These are phyloP conservation scores for Chromis chromis DNA, from an alignment of 2,797 vertebrate species.

Conservation along the genomic window DNA sequence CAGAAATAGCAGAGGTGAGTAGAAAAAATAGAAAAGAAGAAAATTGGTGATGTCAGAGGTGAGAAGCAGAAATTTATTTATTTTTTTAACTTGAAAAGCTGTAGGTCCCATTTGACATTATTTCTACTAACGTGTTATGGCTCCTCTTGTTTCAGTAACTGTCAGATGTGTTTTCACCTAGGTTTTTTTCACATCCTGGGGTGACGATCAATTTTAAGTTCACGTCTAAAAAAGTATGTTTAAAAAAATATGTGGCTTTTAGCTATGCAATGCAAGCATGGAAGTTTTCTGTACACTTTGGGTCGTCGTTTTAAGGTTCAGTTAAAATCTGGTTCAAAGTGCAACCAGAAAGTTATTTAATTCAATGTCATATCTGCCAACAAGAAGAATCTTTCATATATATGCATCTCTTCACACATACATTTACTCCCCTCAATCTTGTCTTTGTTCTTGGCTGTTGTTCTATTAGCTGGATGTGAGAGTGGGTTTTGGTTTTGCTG, in stretches of 20 bases:
- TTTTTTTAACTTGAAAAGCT: too few species aligned
- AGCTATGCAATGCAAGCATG: not conserved
- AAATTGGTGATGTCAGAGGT: not conserved
- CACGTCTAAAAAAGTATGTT: not conserved
- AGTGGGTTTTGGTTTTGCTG: not conserved
- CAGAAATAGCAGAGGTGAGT: not conserved
- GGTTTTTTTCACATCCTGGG: not conserved
- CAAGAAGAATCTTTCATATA: not conserved
- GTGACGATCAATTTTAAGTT: not conserved
- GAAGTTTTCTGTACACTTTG: not conserved
- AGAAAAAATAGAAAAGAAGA: not conserved
- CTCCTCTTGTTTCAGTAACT: not conserved
- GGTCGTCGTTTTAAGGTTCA: not conserved
- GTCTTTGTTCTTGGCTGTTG: slow-evolving; percentile 31
- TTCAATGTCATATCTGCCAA: slow-evolving; percentile 3
- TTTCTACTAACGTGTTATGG: not conserved
- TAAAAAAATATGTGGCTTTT: slow-evolving; percentile 4
- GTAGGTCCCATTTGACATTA: slow-evolving; percentile 2
- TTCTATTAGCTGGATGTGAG: not conserved
- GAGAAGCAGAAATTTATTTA: not conserved
- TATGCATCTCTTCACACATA: slow-evolving; percentile 23
- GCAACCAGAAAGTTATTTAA: slow-evolving; percentile 17
- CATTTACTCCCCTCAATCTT: slow-evolving; percentile 1
- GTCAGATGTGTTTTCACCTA: not conserved
- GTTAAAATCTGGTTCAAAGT: slow-evolving; percentile 9